phyloP scores from a whole-genome alignment of 2,113 vertebrate species.

The Trogon surrucura region DNA sequence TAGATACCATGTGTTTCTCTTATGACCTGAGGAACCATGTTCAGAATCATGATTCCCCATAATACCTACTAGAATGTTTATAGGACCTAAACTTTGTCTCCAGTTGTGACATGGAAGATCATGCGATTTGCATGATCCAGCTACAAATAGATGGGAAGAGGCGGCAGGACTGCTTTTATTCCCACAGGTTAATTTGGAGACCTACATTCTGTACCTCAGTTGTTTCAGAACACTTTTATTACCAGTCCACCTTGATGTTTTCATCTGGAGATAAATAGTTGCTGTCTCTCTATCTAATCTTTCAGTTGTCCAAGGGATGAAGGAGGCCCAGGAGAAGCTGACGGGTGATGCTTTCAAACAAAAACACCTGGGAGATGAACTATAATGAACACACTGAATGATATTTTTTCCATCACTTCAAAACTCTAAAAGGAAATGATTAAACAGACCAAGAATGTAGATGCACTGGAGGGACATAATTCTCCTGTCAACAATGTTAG shows the following conservation, averaged over 20 bases:
- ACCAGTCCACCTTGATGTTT: not conserved
- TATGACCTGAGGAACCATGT: not conserved
- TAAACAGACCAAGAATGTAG: slow-evolving; percentile 44
- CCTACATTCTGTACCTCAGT: not conserved
- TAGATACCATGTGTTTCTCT: not conserved
- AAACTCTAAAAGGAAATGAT: slow-evolving; percentile 23
- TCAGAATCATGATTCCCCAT: not conserved
- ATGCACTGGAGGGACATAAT: slow-evolving; percentile 32
- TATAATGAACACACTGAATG: slow-evolving; percentile 78
- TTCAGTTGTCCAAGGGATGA: slow-evolving; percentile 92
- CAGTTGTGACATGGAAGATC: not conserved
- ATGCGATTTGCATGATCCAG: not conserved
- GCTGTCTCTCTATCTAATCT: not conserved
- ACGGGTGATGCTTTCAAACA: slow-evolving; percentile 89
- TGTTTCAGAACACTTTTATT: not conserved
- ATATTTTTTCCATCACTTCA: not conserved
- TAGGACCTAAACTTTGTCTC: not conserved
- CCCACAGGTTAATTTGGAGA: not conserved
- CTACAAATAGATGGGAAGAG: not conserved
- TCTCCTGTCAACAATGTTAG: slow-evolving; percentile 36
- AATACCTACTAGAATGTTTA: not conserved
- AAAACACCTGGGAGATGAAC: slow-evolving; percentile 87
- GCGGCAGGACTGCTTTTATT: not conserved
- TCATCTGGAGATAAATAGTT: not conserved
- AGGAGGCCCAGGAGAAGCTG: slow-evolving; percentile 93